Evolutionary conservation across 2,797 vertebrate genomes (phyloP).

Genomic region (Enoplosus armatus): DNA sequence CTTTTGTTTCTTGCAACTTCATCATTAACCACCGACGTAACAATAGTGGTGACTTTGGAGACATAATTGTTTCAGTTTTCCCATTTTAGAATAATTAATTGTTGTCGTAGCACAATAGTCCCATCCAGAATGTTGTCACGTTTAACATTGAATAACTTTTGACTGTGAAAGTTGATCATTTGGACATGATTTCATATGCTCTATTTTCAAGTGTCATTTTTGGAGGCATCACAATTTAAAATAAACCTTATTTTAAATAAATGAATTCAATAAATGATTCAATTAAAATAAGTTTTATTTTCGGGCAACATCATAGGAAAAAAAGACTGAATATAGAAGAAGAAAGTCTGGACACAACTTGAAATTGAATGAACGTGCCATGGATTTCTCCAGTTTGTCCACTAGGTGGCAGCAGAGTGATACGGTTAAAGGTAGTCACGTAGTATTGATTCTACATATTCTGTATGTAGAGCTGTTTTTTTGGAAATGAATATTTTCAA

Average conservation of each 20-base stretch:
- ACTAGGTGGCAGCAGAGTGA: constrained; percentile 67
- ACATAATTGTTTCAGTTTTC: constrained; percentile 4
- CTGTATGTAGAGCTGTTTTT: constrained; percentile 2
- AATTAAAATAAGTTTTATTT: constrained; percentile 17
- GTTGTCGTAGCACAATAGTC: constrained; percentile 11
- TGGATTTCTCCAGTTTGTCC: constrained; percentile 49
- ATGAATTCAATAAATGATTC: not conserved
- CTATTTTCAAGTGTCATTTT: constrained; percentile 22
- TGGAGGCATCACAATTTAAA: constrained; percentile 2
- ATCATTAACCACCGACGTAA: constrained; percentile 32
- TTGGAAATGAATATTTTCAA: constrained; percentile 1
- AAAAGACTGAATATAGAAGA: not conserved
- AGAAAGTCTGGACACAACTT: not conserved
- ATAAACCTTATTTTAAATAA: not conserved
- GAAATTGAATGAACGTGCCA: not conserved
- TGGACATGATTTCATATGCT: constrained; percentile 1
- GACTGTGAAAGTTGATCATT: not conserved
- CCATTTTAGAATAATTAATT: constrained; percentile 32
- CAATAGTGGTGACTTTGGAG: not conserved
- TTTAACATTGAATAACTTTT: constrained; percentile 21
- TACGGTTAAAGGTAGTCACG: not conserved
- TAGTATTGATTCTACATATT: constrained; percentile 6
- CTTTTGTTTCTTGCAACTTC: constrained; percentile 6
- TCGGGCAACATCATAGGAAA: not conserved
- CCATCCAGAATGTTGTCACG: not conserved